Conservation (phyloP, 2,113 vertebrate species). For the Proterorhinus semilunaris region DNA sequence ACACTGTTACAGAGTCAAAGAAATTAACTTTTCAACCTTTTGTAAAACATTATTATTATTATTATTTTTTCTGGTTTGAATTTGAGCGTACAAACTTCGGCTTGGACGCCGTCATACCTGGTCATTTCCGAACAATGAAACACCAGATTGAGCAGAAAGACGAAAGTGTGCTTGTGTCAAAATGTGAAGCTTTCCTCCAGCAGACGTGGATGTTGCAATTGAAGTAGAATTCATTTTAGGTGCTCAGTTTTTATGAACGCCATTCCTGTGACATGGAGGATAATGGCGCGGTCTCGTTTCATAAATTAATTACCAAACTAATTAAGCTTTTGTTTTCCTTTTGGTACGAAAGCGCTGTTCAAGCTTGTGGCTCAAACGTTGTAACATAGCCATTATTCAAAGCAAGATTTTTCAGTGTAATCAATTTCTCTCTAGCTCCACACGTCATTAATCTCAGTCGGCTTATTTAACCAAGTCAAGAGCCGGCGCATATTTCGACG, state of each 20-base stretch:
- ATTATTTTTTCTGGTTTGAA: too few relatives aligned
- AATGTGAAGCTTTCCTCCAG: too few relatives aligned
- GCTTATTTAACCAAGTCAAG: conserved; percentile 52
- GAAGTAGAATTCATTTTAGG: too few relatives aligned
- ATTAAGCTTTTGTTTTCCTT: conserved; percentile 46
- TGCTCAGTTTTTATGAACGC: too few relatives aligned
- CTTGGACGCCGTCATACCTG: too few relatives aligned
- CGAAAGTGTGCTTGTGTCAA: too few relatives aligned
- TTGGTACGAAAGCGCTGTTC: conserved; percentile 23
- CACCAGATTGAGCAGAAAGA: too few relatives aligned
- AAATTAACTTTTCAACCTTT: too few relatives aligned
- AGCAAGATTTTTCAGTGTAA: conserved; percentile 45
- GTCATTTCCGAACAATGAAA: too few relatives aligned
- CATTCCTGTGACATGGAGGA: conserved; percentile 4
- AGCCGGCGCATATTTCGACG: conserved; percentile 24
- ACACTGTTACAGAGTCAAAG: conserved; percentile 31
- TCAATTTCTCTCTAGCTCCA: conserved; percentile 49
- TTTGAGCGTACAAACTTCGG: too few relatives aligned
- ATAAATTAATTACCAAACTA: conserved; percentile 51
- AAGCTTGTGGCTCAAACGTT: conserved; percentile 39
- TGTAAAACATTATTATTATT: too few relatives aligned
- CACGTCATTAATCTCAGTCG: conserved; percentile 59
- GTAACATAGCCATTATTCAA: conserved; percentile 51
- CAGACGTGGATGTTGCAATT: too few relatives aligned
- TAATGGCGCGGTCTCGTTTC: conserved; percentile 30